These are phyloP conservation scores for Drosophila anomalipes DNA, from an alignment of 2,888 invertebrate species.

Conservation along the genomic window DNA sequence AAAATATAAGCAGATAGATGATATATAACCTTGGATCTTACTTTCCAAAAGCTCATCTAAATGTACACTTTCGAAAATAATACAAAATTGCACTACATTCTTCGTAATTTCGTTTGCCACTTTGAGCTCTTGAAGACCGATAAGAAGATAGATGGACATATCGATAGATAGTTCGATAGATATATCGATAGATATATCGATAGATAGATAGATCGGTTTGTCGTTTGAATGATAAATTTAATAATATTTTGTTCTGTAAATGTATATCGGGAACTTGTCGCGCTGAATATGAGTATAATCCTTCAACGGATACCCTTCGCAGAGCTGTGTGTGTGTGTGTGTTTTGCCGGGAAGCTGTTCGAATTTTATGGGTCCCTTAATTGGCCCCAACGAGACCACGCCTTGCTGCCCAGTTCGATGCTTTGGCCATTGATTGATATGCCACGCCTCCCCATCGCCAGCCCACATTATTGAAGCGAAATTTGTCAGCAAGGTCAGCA, in stretches of 20 bases:
- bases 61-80: no score
- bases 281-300: conserved; percentile 23
- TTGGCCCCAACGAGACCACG: conserved; percentile 69
- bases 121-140: neutral
- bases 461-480: conserved; percentile 59
- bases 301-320: conserved; percentile 53
- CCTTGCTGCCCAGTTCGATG: conserved; percentile 57
- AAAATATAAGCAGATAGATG: neutral
- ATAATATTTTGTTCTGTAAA: neutral
- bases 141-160: neutral
- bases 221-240: neutral
- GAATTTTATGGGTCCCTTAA: conserved; percentile 74
- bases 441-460: conserved; percentile 42
- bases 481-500: conserved; percentile 67
- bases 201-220: neutral
- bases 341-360: conserved; percentile 29
- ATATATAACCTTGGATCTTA: neutral
- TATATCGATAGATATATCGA: neutral
- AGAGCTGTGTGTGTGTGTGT: conserved; percentile 33
- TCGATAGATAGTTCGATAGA: no score
- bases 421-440: conserved; percentile 68
- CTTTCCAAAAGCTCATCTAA: neutral
- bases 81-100: no score
- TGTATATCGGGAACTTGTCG: conserved; percentile 2
- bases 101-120: no score